A percentile compares a stretch with the other conserved stretches of the same genome.
phyloP scores from a whole-genome alignment of 92 coral and sea anemone genomes.

The Umimayanthus chanpuru region DNA sequence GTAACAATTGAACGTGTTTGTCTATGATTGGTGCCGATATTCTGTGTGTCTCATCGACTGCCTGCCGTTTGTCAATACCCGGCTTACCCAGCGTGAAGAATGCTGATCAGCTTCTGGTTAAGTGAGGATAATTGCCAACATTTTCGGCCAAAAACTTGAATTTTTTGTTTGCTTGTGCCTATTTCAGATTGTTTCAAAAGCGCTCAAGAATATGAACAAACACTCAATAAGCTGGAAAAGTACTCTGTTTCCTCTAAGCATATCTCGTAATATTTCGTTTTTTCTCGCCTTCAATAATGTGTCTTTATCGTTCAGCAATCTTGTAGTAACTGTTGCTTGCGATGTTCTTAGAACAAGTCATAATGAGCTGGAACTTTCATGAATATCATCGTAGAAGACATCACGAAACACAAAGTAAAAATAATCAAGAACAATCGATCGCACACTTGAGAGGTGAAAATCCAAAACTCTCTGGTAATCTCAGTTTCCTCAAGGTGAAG shows the following conservation, averaged over 20 bases:
- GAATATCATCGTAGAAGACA: conserved; percentile 71
- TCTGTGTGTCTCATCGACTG: no score
- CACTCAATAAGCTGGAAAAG: neutral
- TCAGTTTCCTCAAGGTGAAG: conserved; percentile 44
- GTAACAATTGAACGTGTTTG: no score
- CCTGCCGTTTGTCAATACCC: no score
- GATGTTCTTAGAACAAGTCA: conserved; percentile 36
- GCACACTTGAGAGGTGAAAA: conserved; percentile 82
- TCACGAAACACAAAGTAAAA: conserved; percentile 66
- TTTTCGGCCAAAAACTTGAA: no score
- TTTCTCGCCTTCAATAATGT: neutral
- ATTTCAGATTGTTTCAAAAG: no score
- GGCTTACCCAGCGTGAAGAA: no score
- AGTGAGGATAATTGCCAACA: neutral
- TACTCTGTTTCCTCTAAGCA: neutral
- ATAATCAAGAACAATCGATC: conserved; percentile 75
- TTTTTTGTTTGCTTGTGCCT: neutral
- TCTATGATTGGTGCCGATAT: no score
- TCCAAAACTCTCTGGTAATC: conserved; percentile 75
- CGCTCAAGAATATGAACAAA: neutral
- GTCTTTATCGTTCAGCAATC: neutral
- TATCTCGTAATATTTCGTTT: neutral
- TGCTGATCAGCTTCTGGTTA: neutral
- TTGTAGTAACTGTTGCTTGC: neutral
- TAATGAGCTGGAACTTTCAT: conserved; percentile 80